A percentile compares a stretch with the other conserved stretches of the same genome.
Evolutionary conservation across 2,797 vertebrate genomes (phyloP).

Genomic region (Malacoctenus gilli): DNA sequence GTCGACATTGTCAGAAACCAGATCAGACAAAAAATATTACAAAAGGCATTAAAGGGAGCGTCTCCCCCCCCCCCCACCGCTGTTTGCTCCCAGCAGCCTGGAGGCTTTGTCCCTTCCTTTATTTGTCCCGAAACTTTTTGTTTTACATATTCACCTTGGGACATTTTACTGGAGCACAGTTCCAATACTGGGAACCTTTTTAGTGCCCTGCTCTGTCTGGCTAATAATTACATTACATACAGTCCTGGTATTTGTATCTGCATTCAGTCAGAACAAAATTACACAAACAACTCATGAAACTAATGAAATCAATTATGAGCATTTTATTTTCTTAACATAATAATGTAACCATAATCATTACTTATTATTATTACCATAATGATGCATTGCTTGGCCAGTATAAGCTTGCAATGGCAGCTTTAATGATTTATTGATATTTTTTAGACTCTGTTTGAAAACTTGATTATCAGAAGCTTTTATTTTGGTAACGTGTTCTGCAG

Average conservation of each 20-base stretch:
- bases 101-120: conserved; percentile 20
- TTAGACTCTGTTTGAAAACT: too few species aligned
- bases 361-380: too few species aligned
- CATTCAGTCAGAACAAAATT: too few species aligned
- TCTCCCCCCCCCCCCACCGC: conserved; percentile 24
- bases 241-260: too few species aligned
- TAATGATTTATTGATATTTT: too few species aligned
- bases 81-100: conserved; percentile 20
- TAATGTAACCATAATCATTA: too few species aligned
- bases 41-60: conserved; percentile 27
- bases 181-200: not conserved
- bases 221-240: not conserved
- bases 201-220: not conserved
- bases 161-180: conserved; percentile 25
- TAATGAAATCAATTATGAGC: too few species aligned
- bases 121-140: conserved; percentile 22
- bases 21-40: conserved; percentile 29
- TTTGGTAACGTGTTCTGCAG: not conserved
- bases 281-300: too few species aligned
- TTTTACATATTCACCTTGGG: conserved; percentile 41
- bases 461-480: conserved; percentile 25
- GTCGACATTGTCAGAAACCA: conserved; percentile 44
- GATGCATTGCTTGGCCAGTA: too few species aligned
- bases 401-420: too few species aligned
- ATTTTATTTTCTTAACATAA: too few species aligned